These are phyloP conservation scores for Amia ocellicauda DNA, from an alignment of 2,113 vertebrate species.

Conservation along the genomic window DNA sequence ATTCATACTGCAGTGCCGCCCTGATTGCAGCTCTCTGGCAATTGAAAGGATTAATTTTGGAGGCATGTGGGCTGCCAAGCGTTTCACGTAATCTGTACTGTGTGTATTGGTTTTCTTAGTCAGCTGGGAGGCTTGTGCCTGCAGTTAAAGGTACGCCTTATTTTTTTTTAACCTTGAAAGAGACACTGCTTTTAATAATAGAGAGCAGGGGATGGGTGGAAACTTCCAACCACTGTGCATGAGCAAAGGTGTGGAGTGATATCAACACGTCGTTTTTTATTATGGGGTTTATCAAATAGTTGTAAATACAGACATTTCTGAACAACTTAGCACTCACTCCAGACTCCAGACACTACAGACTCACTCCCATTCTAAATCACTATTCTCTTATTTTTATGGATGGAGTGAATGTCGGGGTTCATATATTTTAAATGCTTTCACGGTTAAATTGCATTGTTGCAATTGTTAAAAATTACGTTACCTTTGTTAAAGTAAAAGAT, in stretches of 20 bases:
- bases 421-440: too few species aligned
- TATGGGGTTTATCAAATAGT: not conserved
- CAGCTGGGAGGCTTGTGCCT: not conserved
- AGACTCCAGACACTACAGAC: too few species aligned
- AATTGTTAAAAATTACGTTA: too few species aligned
- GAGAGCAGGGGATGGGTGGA: not conserved
- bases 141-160: not conserved
- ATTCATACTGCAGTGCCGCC: not conserved
- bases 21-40: not conserved
- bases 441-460: too few species aligned
- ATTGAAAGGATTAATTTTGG: not conserved
- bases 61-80: not conserved
- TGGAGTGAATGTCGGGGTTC: too few species aligned
- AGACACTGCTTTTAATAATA: too few species aligned
- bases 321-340: not conserved
- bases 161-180: constrained; percentile 8
- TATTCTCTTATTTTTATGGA: too few species aligned
- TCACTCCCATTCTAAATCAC: too few species aligned
- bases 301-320: not conserved
- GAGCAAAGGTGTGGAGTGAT: not conserved
- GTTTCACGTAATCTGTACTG: not conserved
- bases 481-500: too few species aligned
- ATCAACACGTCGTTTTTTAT: not conserved
- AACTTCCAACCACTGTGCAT: not conserved
- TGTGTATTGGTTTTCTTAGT: not conserved